A percentile compares a stretch with the other conserved stretches of the same genome.
Evolutionary conservation across 2,888 invertebrate species (phyloP).

Genomic region (Malthinus flaveolus): DNA sequence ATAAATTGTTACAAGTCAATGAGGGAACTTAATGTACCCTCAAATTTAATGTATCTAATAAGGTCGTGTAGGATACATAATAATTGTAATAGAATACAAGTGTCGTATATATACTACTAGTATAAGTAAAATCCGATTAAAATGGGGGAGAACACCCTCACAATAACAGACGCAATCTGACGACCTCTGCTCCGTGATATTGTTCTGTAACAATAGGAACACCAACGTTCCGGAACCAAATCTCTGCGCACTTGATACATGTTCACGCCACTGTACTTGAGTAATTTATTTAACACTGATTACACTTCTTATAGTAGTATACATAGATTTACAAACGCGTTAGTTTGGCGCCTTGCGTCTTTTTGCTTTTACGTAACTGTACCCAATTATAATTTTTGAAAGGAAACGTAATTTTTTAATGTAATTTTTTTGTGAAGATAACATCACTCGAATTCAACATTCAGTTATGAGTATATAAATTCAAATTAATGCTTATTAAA

Average conservation of each 20-base stretch:
- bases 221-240: conserved; percentile 31
- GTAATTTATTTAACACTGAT: conserved; percentile 26
- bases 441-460: conserved; percentile 7
- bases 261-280: conserved; percentile 29
- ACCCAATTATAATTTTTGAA: conserved; percentile 16
- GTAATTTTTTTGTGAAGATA: not conserved
- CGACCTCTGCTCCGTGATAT: conserved; percentile 22
- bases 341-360: conserved; percentile 5
- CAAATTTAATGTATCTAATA: conserved; percentile 18
- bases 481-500: conserved; percentile 14
- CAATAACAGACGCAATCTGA: conserved; percentile 28
- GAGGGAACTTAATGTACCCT: conserved; percentile 16
- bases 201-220: conserved; percentile 28
- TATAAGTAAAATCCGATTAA: conserved; percentile 26
- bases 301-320: conserved; percentile 16
- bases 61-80: conserved; percentile 30
- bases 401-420: conserved; percentile 14
- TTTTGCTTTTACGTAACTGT: conserved; percentile 8
- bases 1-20: conserved; percentile 23
- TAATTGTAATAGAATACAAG: conserved; percentile 31
- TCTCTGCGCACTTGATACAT: conserved; percentile 29
- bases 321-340: conserved; percentile 5
- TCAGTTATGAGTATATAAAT: conserved; percentile 9
- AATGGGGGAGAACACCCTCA: conserved; percentile 24
- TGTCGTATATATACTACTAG: conserved; percentile 16